Evolutionary conservation across 92 coral and sea anemone species (phyloP), one percentile per base, ranked within the genome.

Genomic region (Zoanthus gigantus): DNA sequence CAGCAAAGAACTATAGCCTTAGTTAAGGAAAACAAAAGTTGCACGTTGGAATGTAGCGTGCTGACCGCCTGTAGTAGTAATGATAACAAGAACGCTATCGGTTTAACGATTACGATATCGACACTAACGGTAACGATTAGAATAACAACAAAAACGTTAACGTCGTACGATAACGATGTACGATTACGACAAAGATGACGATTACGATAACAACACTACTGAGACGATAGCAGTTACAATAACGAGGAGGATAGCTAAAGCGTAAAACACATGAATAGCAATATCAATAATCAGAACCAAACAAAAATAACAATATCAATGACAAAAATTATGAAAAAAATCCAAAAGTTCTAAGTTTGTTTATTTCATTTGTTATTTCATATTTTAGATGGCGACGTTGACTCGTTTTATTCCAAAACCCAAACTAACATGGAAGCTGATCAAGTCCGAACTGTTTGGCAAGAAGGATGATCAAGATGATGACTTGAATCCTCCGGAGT

Each of bases 351-450:
- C 2, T 37, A 37, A 37, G 42, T 37, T 37, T 37, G 56, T 1
- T 50, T 58, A 58, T 1, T 58, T 11, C 66, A 11, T 68, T 23
- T 18, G 9, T 68, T 28, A 68, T 68, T 74, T 7, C 52, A 56
- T 56, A 8, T 78, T 16, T 18, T 56, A 78, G 83, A 15, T 32
- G 8, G 16, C 83, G 18, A 58, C 37, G 69, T 10, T 78, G 4
- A 37, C 31, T 16, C 83, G 83, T 30, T 48, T 78, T 31, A 78
- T 78, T 58, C 83, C 72, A 15, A 80, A 67, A 30, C 85, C 85
- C 18, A 80, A 61, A 18, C 58, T 80, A 60, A 80, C 85, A 48
- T 80, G 85, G 85, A 80, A 80, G 11, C 42, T 80, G 85, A 18
- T 80, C 85, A 80, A 80, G 74, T 57, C 37, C 45, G 85, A 80